Conservation (phyloP, 2,113 vertebrate genomes). For the Cheilinus undulatus region DNA sequence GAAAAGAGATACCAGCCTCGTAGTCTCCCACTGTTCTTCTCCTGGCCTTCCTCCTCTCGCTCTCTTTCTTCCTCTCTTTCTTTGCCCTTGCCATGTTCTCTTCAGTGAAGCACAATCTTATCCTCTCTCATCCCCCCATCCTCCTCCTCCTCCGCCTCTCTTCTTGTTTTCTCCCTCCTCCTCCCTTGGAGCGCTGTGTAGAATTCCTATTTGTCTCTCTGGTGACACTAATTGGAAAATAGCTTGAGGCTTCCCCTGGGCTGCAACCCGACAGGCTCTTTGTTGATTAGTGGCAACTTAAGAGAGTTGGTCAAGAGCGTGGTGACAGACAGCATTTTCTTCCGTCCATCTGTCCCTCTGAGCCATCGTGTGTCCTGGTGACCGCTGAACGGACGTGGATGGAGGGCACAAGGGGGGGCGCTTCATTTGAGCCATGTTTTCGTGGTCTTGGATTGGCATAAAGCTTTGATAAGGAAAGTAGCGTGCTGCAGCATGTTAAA, state of each 20-base stretch:
- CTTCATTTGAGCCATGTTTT: neutral
- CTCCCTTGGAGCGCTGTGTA: slow-evolving; percentile 50
- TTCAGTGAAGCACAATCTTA: slow-evolving; percentile 34
- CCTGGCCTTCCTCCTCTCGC: slow-evolving; percentile 23
- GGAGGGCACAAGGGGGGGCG: neutral
- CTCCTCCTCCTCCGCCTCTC: neutral
- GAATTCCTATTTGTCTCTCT: slow-evolving; percentile 79
- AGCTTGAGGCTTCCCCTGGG: slow-evolving; percentile 79
- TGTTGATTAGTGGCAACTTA: slow-evolving; percentile 83
- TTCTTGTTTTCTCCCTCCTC: slow-evolving; percentile 43
- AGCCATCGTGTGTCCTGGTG: slow-evolving; percentile 30
- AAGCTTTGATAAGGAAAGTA: slow-evolving; percentile 22
- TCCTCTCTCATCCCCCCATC: slow-evolving; percentile 21
- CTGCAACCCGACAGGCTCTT: slow-evolving; percentile 73
- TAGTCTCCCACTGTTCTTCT: slow-evolving; percentile 44
- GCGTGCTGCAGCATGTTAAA: slow-evolving; percentile 24
- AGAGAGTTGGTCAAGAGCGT: slow-evolving; percentile 70
- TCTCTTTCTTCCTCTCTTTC: slow-evolving; percentile 21
- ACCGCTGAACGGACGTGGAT: neutral
- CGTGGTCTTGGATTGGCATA: neutral
- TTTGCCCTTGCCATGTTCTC: slow-evolving; percentile 49
- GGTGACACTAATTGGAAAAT: slow-evolving; percentile 86
- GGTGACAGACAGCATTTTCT: slow-evolving; percentile 45
- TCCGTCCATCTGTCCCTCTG: slow-evolving; percentile 40
- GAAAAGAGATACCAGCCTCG: slow-evolving; percentile 51